Base-by-base conservation (phyloP, 2,888 invertebrate species). In the Megastigmus dorsalis region DNA sequence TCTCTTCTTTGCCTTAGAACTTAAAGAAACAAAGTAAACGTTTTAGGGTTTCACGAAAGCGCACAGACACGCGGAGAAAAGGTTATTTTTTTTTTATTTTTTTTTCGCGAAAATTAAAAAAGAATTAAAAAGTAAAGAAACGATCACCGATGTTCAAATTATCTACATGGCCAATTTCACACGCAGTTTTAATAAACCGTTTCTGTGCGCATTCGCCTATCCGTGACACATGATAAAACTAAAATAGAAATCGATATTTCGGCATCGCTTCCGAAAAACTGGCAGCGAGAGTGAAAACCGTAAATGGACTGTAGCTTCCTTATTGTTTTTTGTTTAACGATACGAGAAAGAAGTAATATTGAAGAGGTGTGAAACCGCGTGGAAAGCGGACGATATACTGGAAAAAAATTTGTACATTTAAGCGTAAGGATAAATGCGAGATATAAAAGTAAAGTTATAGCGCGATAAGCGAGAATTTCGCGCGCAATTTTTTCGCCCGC, bases 151-250 rank as follows among this genome's bases (percentile, higher is more conserved):
- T 59, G n/a, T 57, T 36, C 45, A 36, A 13, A 38, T 15, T 38
- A 30, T 45, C 6, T 7, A 36, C n/a, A 23, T n/a, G n/a, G n/a
- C 45, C 28, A 7, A 30, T n/a, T n/a, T 18, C 18, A 33, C 13
- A 18, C 26, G 18, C 5, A 15, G 4, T 23, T 33, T 26, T 15
- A 36, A n/a, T 33, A 3, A 18, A 33, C 52, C 3, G 18, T 59
- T 52, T 62, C 74, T 74, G 74, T 74, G 62, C 74, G 74, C 52
- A 48, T 74, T 74, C 74, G 68, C 68, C 55, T 59, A 59, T 48
- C 38, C 54, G 62, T 18, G 55, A 20, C 54, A 20, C 54, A 60
- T 10, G 48, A 48, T 71, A 36, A 55, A 55, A 36, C 33, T 50
- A 33, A 59, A 50, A 60, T 62, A 72, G 5, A 65, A 57, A 52